Evolutionary conservation across 53 echinoderm and acorn worm genomes (phyloP).

Genomic region (Patiria pectinifera): DNA sequence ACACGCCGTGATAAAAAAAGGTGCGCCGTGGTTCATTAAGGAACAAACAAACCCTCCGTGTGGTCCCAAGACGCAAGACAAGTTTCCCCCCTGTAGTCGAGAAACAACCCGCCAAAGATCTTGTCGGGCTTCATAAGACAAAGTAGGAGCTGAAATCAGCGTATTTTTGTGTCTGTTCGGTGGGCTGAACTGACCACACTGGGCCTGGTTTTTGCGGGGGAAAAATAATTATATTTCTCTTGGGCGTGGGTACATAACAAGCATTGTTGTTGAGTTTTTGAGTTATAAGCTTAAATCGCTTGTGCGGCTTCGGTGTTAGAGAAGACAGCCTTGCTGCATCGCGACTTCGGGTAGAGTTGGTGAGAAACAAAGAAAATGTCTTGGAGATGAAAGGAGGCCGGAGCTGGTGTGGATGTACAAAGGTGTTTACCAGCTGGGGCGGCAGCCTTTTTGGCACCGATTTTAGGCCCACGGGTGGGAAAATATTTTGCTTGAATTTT

Average conservation of each 20-base stretch:
- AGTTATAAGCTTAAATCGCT: neutral
- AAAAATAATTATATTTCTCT: neutral
- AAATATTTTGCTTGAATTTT: neutral
- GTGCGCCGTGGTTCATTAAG: constrained; percentile 29
- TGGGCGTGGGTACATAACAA: neutral
- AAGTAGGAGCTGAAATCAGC: neutral
- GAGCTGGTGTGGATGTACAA: neutral
- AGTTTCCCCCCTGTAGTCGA: neutral
- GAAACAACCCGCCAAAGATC: neutral
- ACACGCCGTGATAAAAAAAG: neutral
- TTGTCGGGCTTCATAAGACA: neutral
- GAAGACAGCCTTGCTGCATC: neutral
- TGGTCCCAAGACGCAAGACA: constrained; percentile 11
- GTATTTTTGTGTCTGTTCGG: neutral
- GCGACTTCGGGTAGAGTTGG: neutral
- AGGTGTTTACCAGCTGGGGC: constrained; percentile 23
- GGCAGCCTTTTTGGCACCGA: neutral
- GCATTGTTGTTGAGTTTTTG: constrained; percentile 7
- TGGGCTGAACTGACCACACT: neutral
- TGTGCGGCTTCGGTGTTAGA: constrained; percentile 8
- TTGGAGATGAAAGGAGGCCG: constrained; percentile 18
- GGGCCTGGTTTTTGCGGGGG: neutral
- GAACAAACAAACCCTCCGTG: constrained; percentile 21
- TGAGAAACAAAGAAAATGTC: neutral
- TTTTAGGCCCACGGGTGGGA: neutral